Evolutionary conservation across 2,113 vertebrate genomes (phyloP).

Genomic region (Malaclemys terrapin): DNA sequence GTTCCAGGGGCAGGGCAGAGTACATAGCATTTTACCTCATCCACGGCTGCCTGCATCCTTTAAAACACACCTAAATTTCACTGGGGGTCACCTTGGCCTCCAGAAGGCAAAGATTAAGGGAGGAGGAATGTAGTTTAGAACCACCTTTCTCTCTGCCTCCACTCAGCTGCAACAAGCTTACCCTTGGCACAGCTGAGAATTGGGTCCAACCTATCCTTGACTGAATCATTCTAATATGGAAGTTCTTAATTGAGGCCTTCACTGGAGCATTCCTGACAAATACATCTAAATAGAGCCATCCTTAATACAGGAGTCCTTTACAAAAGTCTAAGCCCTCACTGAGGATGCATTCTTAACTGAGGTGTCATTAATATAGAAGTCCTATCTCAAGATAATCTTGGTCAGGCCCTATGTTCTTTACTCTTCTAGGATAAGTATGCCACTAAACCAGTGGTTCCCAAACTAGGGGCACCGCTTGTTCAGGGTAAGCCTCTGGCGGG

Average conservation of each 20-base stretch:
- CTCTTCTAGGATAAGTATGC: background rate
- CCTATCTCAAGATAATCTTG: background rate
- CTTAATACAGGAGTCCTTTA: background rate
- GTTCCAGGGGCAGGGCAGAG: no score
- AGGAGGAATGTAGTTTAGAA: background rate
- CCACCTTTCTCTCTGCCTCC: background rate
- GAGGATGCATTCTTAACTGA: background rate
- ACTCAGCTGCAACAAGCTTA: background rate
- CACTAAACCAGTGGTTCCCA: background rate
- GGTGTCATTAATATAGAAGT: background rate
- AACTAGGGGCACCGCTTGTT: no score
- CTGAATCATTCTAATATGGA: background rate
- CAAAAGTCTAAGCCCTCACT: background rate
- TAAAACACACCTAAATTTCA: background rate
- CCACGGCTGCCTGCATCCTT: background rate
- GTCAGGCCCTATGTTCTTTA: background rate
- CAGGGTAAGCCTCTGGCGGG: no score
- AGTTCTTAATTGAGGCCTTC: background rate
- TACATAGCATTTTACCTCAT: no score
- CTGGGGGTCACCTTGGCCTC: background rate
- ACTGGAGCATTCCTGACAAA: background rate
- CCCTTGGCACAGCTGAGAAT: background rate
- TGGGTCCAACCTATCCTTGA: background rate
- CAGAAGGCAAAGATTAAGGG: background rate
- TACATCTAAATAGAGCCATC: background rate